A percentile compares a stretch with the other conserved stretches of the same genome.
Evolutionary conservation across 2,113 vertebrate species (phyloP).

Genomic region (Melanocharis versteri): DNA sequence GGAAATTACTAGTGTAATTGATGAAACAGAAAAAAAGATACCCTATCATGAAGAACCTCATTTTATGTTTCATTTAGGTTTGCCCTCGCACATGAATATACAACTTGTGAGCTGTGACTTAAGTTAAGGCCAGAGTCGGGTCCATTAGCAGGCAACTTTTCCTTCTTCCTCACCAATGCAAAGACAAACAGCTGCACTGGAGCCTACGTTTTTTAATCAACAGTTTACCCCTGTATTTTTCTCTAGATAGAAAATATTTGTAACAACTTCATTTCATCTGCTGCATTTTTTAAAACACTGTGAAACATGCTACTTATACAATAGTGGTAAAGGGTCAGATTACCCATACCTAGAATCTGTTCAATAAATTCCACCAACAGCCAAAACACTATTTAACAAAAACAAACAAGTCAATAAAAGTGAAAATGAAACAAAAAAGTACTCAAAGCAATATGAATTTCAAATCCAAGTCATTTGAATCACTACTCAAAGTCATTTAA

Average conservation of each 20-base stretch:
- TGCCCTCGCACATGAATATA: neutral
- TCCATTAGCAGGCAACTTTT: neutral
- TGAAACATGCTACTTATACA: neutral
- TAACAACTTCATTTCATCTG: neutral
- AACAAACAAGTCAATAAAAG: neutral
- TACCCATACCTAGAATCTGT: neutral
- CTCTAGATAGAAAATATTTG: neutral
- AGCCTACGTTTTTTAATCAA: neutral
- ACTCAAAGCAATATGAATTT: neutral
- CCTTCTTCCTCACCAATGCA: neutral
- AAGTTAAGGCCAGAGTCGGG: neutral
- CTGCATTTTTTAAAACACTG: neutral
- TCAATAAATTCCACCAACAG: neutral
- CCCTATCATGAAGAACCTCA: neutral
- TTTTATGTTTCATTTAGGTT: neutral
- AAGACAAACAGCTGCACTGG: neutral
- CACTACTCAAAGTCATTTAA: neutral
- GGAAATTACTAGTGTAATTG: neutral
- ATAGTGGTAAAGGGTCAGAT: neutral
- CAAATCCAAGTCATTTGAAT: neutral
- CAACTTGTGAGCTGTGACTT: neutral
- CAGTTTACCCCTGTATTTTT: neutral
- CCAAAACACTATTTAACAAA: neutral
- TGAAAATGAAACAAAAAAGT: neutral
- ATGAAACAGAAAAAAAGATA: neutral